Evolutionary conservation across 1,140 invertebrate genomes (phyloP).

Genomic region (Meloidogyne chitwoodi): DNA sequence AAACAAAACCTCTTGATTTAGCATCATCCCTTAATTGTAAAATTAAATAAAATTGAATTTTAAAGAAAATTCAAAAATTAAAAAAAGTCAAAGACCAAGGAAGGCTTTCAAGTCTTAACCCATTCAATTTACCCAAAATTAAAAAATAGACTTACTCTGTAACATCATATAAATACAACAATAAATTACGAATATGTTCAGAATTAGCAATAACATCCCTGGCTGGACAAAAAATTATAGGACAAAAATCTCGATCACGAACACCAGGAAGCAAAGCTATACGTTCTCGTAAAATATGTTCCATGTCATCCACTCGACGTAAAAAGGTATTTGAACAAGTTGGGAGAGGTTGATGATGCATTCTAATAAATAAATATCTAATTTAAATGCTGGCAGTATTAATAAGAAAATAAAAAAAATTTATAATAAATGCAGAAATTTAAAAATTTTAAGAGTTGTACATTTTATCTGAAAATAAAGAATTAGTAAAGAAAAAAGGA

Average conservation of each 20-base stretch:
- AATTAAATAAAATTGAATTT: no score
- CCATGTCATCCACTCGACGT: conserved; percentile 29
- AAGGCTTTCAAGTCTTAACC: no score
- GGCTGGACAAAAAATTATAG: conserved; percentile 32
- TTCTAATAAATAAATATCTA: background rate
- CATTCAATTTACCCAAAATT: background rate
- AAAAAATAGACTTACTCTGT: conserved; percentile 19
- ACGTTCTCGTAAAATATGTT: conserved; percentile 27
- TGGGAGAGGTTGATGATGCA: background rate
- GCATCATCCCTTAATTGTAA: conserved; percentile 17
- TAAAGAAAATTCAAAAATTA: no score
- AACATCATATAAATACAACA: conserved; percentile 28
- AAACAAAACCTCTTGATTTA: conserved; percentile 22
- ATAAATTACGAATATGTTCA: conserved; percentile 27
- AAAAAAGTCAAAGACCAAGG: no score
- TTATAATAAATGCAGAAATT: no score
- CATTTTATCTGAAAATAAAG: no score
- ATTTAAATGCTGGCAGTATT: background rate
- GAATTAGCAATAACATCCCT: conserved; percentile 15
- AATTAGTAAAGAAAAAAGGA: no score
- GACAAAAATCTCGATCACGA: conserved; percentile 16
- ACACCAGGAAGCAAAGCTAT: conserved; percentile 30
- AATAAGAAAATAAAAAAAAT: no score
- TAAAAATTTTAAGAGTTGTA: no score
- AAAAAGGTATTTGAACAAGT: conserved; percentile 18